These are phyloP conservation scores for Caranx ignobilis DNA, from an alignment of 2,113 vertebrate species.

Conservation along the genomic window DNA sequence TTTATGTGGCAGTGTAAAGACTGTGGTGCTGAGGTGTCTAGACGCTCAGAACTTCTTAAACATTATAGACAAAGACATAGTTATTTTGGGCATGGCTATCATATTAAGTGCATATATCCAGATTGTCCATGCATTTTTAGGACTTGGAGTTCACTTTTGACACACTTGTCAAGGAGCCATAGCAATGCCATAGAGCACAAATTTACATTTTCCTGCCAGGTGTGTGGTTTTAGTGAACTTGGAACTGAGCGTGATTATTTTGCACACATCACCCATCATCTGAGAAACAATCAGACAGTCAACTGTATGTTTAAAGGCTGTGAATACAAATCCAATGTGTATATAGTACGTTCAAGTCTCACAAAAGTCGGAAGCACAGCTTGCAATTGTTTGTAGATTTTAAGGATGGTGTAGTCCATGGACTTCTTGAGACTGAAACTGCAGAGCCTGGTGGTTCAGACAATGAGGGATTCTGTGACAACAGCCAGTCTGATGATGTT, in stretches of 20 bases:
- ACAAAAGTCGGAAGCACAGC: slow-evolving; percentile 13
- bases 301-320: not conserved
- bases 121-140: too few species aligned
- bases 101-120: not conserved
- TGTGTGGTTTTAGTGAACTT: not conserved
- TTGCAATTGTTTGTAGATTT: slow-evolving; percentile 32
- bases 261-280: not conserved
- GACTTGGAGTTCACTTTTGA: too few species aligned
- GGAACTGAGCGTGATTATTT: too few species aligned
- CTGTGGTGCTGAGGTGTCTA: too few species aligned
- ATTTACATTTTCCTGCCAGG: not conserved
- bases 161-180: not conserved
- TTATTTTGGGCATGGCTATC: not conserved
- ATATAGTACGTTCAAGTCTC: not conserved
- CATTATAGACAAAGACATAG: not conserved
- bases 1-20: too few species aligned
- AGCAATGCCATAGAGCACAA: not conserved
- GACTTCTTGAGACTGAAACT: not conserved
- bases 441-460: not conserved
- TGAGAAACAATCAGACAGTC: not conserved
- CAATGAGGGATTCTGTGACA: not conserved
- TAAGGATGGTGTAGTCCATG: not conserved
- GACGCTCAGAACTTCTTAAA: not conserved
- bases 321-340: not conserved
- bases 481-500: slow-evolving; percentile 1